Base-by-base conservation (phyloP, 1,140 invertebrate genomes). In the Anastatus disparis region DNA sequence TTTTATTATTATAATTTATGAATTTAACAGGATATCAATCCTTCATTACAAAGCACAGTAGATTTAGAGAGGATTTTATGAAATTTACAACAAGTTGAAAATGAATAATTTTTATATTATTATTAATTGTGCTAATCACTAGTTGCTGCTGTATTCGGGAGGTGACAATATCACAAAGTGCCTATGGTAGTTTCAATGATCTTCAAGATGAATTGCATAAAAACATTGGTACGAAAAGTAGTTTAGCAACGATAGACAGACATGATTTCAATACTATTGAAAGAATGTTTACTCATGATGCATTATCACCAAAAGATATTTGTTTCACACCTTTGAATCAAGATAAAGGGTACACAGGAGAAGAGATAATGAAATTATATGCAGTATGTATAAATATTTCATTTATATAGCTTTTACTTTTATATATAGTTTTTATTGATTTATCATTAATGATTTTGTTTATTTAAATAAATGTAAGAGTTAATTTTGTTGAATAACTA, bases 201-300 rank as follows among this genome's bases (percentile, higher is more conserved):
- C 89, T 99, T 24, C 98, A 99, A 89, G 98, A 99, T 77, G 99
- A 99, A 87, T 87, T 99, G 31, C 98, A 99, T 89, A 97, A 99
- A 81, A 99, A 99, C 85, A 93, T 99, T 76, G 96, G 97, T 80
- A 89, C 97, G 42, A 95, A 94, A 82, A 89, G 98, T 59, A 91
- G 91, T 10, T 84, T 99, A 42, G 97, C 99, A 17, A 95, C 98
- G 0, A 99, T 99, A 74, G 98, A 98, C 48, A 99, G 97, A 17
- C 98, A 99, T 85, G 98, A 99, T 88, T 88, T 99, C 73, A 97
- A 99, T 83, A 98, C 94, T 1, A 87, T 98, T 55, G 79, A 92
- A 77, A 96, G 94, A 0, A 98, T 98, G 20, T 99, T 99, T 83
- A 88, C 88, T 13, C 99, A 98, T 85, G 93, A 97, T 85, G 97